Evolutionary conservation across 2,113 vertebrate genomes (phyloP).

Genomic region (Triplophysa siluroides): DNA sequence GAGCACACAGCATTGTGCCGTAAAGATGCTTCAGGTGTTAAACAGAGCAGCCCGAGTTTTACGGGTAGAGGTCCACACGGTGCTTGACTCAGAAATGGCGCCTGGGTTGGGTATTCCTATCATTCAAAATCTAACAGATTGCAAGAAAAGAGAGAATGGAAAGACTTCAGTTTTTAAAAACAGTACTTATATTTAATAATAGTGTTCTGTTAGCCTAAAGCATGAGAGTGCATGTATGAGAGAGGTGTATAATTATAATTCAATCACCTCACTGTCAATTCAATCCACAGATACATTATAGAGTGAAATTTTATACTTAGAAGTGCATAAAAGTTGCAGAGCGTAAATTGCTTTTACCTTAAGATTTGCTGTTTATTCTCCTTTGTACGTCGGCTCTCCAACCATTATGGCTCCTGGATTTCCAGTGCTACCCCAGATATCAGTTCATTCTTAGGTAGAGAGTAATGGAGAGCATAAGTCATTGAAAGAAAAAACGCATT

Average conservation of each 20-base stretch:
- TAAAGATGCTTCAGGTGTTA: constrained; percentile 21
- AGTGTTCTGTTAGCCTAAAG: not conserved
- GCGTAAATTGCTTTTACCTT: constrained; percentile 20
- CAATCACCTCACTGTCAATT: not conserved
- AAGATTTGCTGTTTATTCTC: no score
- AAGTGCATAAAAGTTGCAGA: not conserved
- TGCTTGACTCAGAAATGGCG: not conserved
- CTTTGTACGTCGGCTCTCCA: not conserved
- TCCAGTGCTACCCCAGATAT: not conserved
- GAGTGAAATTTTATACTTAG: not conserved
- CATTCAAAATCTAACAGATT: not conserved
- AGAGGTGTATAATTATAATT: not conserved
- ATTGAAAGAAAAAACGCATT: constrained; percentile 12
- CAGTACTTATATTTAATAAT: not conserved
- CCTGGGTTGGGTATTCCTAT: not conserved
- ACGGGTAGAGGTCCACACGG: constrained; percentile 12
- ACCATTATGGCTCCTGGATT: not conserved
- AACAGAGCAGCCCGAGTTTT: constrained; percentile 43
- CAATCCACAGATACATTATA: not conserved
- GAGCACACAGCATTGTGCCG: constrained; percentile 53
- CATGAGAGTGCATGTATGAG: not conserved
- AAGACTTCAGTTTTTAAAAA: not conserved
- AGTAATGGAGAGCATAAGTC: not conserved
- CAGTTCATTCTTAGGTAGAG: not conserved
- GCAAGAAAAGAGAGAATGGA: not conserved